Conservation (phyloP, 2,888 invertebrate species). For the Steromphala cineraria region DNA sequence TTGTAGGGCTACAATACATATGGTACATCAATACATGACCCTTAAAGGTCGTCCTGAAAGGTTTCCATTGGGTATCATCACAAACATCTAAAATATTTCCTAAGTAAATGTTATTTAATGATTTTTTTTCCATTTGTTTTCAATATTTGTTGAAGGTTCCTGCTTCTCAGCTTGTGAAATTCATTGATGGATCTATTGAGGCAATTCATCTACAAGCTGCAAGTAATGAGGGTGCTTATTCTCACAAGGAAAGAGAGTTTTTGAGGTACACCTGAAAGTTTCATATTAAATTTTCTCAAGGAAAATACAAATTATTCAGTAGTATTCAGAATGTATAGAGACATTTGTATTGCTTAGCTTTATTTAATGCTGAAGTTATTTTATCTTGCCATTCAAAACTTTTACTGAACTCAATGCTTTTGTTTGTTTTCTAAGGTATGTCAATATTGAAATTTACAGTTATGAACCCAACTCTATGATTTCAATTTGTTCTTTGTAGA, state of each 20-base stretch:
- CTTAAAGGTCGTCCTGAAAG: too few relatives aligned
- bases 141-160: slow-evolving; percentile 40
- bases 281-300: background rate
- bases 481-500: background rate
- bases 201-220: slow-evolving; percentile 66
- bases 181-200: slow-evolving; percentile 70
- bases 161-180: slow-evolving; percentile 60
- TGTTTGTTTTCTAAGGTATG: background rate
- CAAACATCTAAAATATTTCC: too few relatives aligned
- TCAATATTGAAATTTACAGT: slow-evolving; percentile 22
- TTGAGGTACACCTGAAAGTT: slow-evolving; percentile 43
- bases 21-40: too few relatives aligned
- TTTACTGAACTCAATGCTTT: background rate
- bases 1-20: too few relatives aligned
- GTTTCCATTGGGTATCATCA: too few relatives aligned
- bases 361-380: background rate
- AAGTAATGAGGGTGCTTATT: slow-evolving; percentile 50
- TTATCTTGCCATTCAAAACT: background rate
- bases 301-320: too few relatives aligned
- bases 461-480: too few relatives aligned
- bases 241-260: slow-evolving; percentile 57
- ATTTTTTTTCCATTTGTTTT: background rate
- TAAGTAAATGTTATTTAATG: background rate
- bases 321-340: too few relatives aligned
- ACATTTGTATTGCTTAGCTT: background rate